Evolutionary conservation across 2,888 invertebrate genomes (phyloP).

Genomic region (Lycia hirtaria): DNA sequence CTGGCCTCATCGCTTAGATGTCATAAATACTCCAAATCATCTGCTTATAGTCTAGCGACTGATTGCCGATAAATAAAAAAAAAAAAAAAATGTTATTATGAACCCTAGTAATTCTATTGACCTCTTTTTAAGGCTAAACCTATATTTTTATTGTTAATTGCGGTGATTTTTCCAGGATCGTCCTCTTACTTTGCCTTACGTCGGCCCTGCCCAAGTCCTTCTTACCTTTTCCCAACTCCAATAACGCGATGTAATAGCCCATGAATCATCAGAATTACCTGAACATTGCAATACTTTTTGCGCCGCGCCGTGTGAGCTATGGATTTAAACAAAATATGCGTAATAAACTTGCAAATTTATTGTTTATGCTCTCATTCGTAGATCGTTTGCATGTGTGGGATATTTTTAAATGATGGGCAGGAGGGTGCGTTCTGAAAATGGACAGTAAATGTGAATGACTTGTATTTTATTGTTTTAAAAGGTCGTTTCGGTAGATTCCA

Average conservation of each 20-base stretch:
- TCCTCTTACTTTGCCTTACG: background rate
- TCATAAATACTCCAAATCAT: no score
- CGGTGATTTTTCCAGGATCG: background rate
- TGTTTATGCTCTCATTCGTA: slow-evolving; percentile 37
- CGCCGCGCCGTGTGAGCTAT: slow-evolving; percentile 52
- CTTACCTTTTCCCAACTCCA: slow-evolving; percentile 60
- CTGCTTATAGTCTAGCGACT: no score
- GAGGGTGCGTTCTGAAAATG: background rate
- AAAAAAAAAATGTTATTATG: no score
- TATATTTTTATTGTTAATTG: no score
- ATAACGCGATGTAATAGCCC: slow-evolving; percentile 67
- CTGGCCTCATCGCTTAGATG: no score
- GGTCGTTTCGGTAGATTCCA: no score
- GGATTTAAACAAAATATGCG: slow-evolving; percentile 55
- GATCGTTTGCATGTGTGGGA: slow-evolving; percentile 14
- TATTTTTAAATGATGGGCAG: slow-evolving; percentile 3
- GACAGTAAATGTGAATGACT: background rate
- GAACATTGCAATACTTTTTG: slow-evolving; percentile 64
- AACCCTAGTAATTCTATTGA: no score
- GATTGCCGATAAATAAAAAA: no score
- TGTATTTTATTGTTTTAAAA: no score
- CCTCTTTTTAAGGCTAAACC: no score
- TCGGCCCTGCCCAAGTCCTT: slow-evolving; percentile 26
- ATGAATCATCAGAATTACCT: slow-evolving; percentile 70
- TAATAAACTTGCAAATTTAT: slow-evolving; percentile 44